Percentiles rank a stretch among this genome's conserved stretches.
These are phyloP conservation scores for Ophioderma brevispina DNA, from an alignment of 35 echinoderm and acorn worm genomes.

Conservation along the genomic window DNA sequence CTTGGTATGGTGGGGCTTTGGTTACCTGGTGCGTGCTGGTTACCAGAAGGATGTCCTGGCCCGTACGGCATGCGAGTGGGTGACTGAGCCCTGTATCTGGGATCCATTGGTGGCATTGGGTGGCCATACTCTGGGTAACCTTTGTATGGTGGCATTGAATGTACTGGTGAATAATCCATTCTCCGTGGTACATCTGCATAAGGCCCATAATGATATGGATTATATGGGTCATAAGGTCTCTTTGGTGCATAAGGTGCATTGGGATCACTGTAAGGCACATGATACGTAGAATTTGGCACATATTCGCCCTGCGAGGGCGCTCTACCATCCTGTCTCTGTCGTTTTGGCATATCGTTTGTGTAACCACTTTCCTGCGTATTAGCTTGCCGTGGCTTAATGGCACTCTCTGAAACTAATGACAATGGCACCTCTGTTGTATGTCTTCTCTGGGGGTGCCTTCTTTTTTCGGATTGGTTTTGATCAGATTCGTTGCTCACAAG, in stretches of 20 bases:
- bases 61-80: not conserved
- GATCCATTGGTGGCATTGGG: not conserved
- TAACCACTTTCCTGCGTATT: not conserved
- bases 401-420: not conserved
- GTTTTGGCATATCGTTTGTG: not conserved
- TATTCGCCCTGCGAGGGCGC: not conserved
- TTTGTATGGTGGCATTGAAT: not conserved
- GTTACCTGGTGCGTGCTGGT: not conserved
- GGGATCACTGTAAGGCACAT: not conserved
- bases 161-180: not conserved
- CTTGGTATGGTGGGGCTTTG: not conserved
- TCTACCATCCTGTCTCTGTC: not conserved
- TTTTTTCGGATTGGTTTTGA: not conserved
- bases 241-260: not conserved
- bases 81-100: not conserved
- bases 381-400: not conserved
- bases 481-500: conserved; percentile 14
- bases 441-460: not conserved
- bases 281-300: not conserved
- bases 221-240: not conserved
- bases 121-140: not conserved
- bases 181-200: not conserved
- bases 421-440: not conserved
- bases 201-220: not conserved
- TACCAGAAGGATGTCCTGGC: not conserved